Evolutionary conservation across 2,113 vertebrate species (phyloP), one percentile per base, ranked within the genome.

Genomic region (Rhinichthys klamathensis): DNA sequence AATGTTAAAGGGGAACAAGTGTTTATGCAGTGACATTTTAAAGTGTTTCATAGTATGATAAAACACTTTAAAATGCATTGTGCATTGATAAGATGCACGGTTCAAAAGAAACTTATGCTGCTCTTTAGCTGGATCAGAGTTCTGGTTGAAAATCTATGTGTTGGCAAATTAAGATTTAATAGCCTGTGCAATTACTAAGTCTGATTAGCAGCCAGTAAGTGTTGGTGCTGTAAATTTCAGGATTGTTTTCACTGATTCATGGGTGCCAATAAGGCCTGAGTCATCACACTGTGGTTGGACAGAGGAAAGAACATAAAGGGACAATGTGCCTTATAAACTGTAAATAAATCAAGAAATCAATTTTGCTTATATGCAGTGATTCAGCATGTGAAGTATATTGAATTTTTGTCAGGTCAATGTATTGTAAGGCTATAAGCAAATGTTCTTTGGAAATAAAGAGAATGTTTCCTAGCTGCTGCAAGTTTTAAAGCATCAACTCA

Each of bases 201-300:
- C 78, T 80, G 25, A 80, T 80, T 35, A 61, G 32, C 38, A 80
- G 58, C 35, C 38, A 63, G 41, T 6, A n/a, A 61, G 58, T 80
- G 61, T 63, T 25, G 35, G 16, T 11, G 30, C 35, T 44, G 13
- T 80, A 46, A 18, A 80, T 80, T 54, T 30, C 58, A 60, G 35
- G 56, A 63, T 65, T 61, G n/a, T 80, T 80, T 65, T 63, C 38
- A 80, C 58, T 30, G n/a, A 80, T 63, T 80, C 58, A 63, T 63
- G n/a, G 38, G n/a, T 9, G n/a, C 23, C 18, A 23, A 38, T 46
- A 15, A 80, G 18, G 51, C 4, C 51, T 77, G 75, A 58, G n/a
- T 79, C 56, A 79, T 61, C 56, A 27, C 27, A 74, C 13, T 41
- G 21, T 61, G 76, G 30, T 41, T 79, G 11, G 30, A 61, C 76